Base-by-base conservation (phyloP, 2,888 invertebrate species). In the Nephrotoma appendiculata region DNA sequence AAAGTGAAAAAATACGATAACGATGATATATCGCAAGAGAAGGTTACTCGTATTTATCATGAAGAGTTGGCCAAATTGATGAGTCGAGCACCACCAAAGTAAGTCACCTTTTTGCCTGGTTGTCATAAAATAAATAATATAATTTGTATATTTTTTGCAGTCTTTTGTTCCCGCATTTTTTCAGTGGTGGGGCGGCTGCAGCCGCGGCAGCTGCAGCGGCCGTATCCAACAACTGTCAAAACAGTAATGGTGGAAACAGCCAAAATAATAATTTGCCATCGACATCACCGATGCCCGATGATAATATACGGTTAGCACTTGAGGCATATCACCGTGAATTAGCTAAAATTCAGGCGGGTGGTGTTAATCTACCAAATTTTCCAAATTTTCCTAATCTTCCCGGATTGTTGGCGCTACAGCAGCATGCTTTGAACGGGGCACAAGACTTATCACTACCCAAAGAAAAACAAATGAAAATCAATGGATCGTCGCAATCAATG, bases 1-100 rank as follows among this genome's bases (percentile, higher is more conserved):
- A 94, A 96, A 91, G 92, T 96, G 90, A 95, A 96, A 90, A 96
- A 97, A 89, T 97, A 97, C 92, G 96, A 97, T 91, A 97, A 97
- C 92, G 97, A 96, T 91, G 98, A 98, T 92, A 96, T 98, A 92
- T 96, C 98, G 57, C 98, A 98, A 91, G 99, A 99, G 90, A 98
- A 98, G 92, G 97, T 98, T 89, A 96, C 96, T 83, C 94, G 98
- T 90, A 97, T 98, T 90, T 98, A 98, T 91, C 98, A 98, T 90
- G 98, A 98, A 90, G 98, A 99, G 91, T 93, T 98, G 88, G 96
- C 97, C 87, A 98, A 98, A 91, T 94, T 99, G 87, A 98, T 98
- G 95, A 96, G 96, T 89, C 94, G 96, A 87, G 95, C 94, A 88
- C 95, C 94, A 52, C 95, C 96, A 91, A 95, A 96, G 96, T 96